Evolutionary conservation across 2,888 invertebrate genomes (phyloP).

Genomic region (Tenthredo scrophulariae): DNA sequence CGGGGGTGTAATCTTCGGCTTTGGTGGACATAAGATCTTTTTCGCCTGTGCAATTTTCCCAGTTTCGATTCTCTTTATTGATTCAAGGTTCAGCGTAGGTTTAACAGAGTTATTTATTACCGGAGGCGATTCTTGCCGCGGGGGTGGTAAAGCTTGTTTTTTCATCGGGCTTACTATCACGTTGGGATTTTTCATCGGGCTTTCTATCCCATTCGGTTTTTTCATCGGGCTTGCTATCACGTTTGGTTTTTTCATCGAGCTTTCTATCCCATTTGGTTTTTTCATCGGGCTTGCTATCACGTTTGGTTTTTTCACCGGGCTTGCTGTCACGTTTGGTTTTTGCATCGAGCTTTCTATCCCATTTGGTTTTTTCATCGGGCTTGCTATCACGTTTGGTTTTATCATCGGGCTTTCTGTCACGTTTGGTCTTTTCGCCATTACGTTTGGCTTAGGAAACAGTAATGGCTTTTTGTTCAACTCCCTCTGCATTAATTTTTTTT

Average conservation of each 20-base stretch:
- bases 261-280: not conserved
- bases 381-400: not conserved
- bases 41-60: not conserved
- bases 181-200: not conserved
- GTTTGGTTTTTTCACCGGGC: not conserved
- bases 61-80: not conserved
- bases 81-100: not conserved
- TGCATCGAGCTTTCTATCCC: not conserved
- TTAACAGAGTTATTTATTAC: not conserved
- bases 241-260: not conserved
- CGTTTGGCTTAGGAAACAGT: not conserved
- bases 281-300: not conserved
- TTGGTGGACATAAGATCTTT: not conserved
- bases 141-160: not conserved
- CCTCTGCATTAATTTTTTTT: not conserved
- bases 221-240: not conserved
- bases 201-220: not conserved
- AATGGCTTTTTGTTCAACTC: not conserved
- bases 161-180: not conserved
- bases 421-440: not conserved
- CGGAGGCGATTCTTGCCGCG: not conserved
- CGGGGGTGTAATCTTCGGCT: not conserved
- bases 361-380: not conserved
- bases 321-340: not conserved
- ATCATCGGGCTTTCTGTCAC: not conserved